phyloP scores from a whole-genome alignment of 2,797 vertebrate genomes.

The Orientallactaga sibirica region DNA sequence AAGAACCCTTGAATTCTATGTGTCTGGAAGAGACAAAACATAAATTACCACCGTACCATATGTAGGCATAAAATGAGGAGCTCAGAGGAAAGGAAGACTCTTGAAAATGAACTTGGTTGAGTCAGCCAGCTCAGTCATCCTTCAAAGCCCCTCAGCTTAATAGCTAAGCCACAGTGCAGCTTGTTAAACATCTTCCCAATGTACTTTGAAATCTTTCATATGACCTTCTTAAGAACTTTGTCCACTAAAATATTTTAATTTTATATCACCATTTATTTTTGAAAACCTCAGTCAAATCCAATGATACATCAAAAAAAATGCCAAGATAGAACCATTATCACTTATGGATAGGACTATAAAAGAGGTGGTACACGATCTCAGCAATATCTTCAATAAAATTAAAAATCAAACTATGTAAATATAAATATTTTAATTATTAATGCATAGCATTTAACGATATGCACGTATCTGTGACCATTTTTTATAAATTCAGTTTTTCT shows the following conservation, averaged over 20 bases:
- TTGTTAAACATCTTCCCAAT: not conserved
- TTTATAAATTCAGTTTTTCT: conserved; percentile 12
- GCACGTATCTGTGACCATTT: not conserved
- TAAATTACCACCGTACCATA: not conserved
- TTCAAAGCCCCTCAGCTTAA: no score
- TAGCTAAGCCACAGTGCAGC: not conserved
- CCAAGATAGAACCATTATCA: not conserved
- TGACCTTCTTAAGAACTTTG: not conserved
- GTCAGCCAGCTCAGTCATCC: not conserved
- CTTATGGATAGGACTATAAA: not conserved
- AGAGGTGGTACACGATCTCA: not conserved
- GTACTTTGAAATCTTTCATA: not conserved
- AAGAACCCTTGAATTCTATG: not conserved
- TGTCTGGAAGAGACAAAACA: conserved; percentile 38
- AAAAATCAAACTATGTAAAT: not conserved
- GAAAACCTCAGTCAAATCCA: not conserved
- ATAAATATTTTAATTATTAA: not conserved
- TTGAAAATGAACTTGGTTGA: not conserved
- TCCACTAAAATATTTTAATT: not conserved
- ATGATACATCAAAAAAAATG: not conserved
- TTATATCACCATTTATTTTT: not conserved
- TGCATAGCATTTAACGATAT: not conserved
- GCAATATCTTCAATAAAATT: not conserved
- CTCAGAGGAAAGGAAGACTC: not conserved
- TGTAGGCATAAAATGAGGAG: not conserved